Base-by-base conservation (phyloP, 53 echinoderm and acorn worm genomes). In the Echinarachnius parma region DNA sequence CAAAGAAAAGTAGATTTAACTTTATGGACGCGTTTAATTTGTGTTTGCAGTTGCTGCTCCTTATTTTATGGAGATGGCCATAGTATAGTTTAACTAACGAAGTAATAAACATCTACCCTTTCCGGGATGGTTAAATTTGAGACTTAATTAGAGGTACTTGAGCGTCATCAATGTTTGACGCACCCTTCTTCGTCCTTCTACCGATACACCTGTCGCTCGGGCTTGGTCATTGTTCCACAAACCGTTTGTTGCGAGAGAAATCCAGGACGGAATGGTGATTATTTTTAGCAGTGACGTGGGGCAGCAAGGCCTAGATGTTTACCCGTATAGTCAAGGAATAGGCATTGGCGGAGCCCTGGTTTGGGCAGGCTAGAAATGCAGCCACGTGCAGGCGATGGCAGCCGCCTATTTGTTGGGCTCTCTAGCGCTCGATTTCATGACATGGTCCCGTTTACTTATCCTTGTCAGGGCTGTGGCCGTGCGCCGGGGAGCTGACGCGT, bases 131-230 rank as follows among this genome's bases (percentile, higher is more conserved):
- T 80, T 79, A 83, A 88, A 83, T 88, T 88, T 76, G 75, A 84
- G 64, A 88, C 83, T 83, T 88, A 88, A 88, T 88, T 88, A 88
- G 83, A 57, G 68, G 66, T 88, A 88, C 88, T 88, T 88, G 83
- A 79, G 66, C 48, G 68, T 83, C 88, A 88, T 88, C 84, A 88
- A 88, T 88, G 83, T 83, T 88, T 88, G 83, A 84, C 83, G 57
- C 36, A 57, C 7, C 74, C 34, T 34, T 72, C 57, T 72, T 56
- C 74, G 74, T 56, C 74, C 56, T 72, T 25, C 56, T 72, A 72
- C 55, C 24, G 60, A 68, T 88, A 80, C 88, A 88, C 88, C 88
- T 88, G 88, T 71, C 88, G 66, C 75, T 47, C 74, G 22, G 27
- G 83, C 75, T 83, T 66, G 83, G 50, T 75, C 70, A 88, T 88